Evolutionary conservation across 2,113 vertebrate species (phyloP), one percentile per base, ranked within the genome.

Genomic region (Cyanistes caeruleus): DNA sequence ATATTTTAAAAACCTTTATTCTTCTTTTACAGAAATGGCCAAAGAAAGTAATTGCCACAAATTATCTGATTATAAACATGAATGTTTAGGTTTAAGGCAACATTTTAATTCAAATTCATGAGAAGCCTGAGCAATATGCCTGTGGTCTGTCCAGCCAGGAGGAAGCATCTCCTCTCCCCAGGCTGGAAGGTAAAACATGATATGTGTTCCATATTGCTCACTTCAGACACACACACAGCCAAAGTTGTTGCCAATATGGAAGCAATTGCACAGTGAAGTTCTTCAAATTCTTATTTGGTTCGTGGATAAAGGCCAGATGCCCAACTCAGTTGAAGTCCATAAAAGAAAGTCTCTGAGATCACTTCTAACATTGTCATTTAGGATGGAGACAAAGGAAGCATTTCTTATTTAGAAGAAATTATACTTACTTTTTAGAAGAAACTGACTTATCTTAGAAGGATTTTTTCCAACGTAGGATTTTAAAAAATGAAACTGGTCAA

Each of bases 191-290:
- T 39, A 68, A 74, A 84, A 48, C 5, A 12, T 22, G 13, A 5
- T 56, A 2, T 18, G 7, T 43, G 28, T 58, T 87, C 17, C 17
- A 10, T 39, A 39, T 10, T 59, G 7, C 23, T 74, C 30, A 51
- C 6, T 46, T 79, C 37, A 75, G 19, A 52, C 24, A 70, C 22
- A 8, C 10, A 16, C 10, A 62, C 9, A 84, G 65, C 24, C 49
- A 31, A 70, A 30, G 9, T 51, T 0, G 0, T 37, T 76, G 33
- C 3, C 44, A 83, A 5, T 27, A 37, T 0, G 75, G 30, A 49
- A 60, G 4, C 9, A 80, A 78, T 20, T 68, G 12, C 15, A 28
- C 9, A 67, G 8, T 39, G 13, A 63, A 43, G 11, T 7, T 80
- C 21, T 88, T 76, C 37, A 73, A 9, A 48, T 49, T 28, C 24